These are phyloP conservation scores for Xylocopa sonorina DNA, from an alignment of 1,140 invertebrate species.

Conservation along the genomic window DNA sequence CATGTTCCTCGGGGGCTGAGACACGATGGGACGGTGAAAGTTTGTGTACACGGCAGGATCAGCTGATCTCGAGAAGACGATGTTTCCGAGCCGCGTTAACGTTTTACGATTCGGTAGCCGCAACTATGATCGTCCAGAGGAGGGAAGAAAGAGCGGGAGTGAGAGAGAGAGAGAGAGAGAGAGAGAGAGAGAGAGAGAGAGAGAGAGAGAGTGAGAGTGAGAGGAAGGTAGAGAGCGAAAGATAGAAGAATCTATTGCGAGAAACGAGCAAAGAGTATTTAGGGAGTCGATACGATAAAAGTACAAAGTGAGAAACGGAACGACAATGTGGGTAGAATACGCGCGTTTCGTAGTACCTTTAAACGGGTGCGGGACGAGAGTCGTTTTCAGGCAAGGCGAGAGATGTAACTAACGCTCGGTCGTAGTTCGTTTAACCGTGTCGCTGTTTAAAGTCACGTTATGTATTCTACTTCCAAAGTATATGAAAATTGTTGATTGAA, in stretches of 20 bases:
- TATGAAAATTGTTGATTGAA: constrained; percentile 78
- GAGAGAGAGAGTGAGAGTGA: background rate
- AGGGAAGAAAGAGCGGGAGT: background rate
- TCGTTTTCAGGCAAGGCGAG: background rate
- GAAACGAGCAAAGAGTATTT: too few relatives aligned
- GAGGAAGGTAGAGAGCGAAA: background rate
- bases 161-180: background rate
- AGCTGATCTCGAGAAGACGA: background rate
- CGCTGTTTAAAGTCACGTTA: constrained; percentile 65
- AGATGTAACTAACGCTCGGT: constrained; percentile 24
- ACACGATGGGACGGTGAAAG: background rate
- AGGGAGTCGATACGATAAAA: background rate
- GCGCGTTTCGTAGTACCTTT: background rate
- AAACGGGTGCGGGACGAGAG: background rate
- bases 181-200: background rate
- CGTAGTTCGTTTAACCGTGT: constrained; percentile 46
- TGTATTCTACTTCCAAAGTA: constrained; percentile 75
- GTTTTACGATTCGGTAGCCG: background rate
- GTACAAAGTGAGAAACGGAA: constrained; percentile 1
- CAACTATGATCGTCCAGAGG: background rate
- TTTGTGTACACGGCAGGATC: background rate
- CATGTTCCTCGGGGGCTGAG: too few relatives aligned
- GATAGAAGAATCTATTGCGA: too few relatives aligned
- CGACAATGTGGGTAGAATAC: background rate
- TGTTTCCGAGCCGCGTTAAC: background rate